Conservation (phyloP, 2,888 invertebrate genomes). For the Pseudococcus jackbeardsleyi region DNA sequence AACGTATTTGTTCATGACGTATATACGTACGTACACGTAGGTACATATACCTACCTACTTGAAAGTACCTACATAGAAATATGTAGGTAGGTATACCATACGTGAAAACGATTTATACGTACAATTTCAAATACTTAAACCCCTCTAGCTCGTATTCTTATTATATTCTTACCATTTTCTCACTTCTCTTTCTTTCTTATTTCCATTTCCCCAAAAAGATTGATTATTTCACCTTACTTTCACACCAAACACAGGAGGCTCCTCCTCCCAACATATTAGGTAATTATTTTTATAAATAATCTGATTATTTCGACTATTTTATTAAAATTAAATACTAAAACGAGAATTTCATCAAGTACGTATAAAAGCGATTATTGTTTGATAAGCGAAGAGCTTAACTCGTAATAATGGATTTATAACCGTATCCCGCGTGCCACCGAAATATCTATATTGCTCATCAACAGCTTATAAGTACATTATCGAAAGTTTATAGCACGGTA, state of each 20-base stretch:
- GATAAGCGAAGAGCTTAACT: neutral
- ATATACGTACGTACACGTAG: neutral
- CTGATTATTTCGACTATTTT: neutral
- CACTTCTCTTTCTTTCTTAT: no score
- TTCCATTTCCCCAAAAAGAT: no score
- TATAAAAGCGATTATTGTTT: conserved; percentile 10
- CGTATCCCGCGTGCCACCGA: neutral
- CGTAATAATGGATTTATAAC: neutral
- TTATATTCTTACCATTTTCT: no score
- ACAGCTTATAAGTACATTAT: neutral
- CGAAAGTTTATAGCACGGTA: neutral
- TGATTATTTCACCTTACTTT: no score
- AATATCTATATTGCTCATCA: neutral
- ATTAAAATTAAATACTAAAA: neutral
- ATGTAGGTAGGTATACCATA: no score
- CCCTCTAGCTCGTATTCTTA: no score
- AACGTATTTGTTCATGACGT: conserved; percentile 24
- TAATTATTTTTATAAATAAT: conserved; percentile 26
- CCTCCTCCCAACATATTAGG: neutral
- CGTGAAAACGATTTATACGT: neutral
- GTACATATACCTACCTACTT: neutral
- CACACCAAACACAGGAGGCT: no score
- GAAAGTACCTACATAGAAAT: no score
- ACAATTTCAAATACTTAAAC: neutral
- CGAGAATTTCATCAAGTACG: conserved; percentile 1